Evolutionary conservation across 64 coral and sea anemone species (phyloP), one percentile per base, ranked within the genome.

Genomic region (Montipora capricornis): DNA sequence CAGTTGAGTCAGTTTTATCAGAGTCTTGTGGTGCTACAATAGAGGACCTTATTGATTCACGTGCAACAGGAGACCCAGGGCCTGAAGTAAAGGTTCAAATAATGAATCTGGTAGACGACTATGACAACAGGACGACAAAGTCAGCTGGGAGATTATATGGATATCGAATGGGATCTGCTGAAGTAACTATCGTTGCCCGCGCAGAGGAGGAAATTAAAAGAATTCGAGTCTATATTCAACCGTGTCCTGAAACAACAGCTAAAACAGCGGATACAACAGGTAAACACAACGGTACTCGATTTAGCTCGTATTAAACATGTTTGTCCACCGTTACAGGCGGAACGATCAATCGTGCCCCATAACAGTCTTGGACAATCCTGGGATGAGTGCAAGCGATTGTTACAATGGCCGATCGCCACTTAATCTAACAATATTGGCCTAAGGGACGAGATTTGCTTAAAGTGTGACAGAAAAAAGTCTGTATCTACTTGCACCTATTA

Each of bases 121-220:
- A 89, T 66, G 53, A 77, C 45, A 80, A 80, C 44, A 69, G 24
- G 17, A 80, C 88, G 6, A 90, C 47, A 45, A 90, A 90, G 17
- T 67, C 55, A 10, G 60, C 76, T 1, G 88, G 75, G 60, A 80
- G 67, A n/a, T 80, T 57, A 57, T 37, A 78, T 19, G 78, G 67
- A 49, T 52, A 68, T 29, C 58, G 74, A 79, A 15, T 90, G 60
- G 78, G 75, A 69, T 79, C 58, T 13, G 64, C 88, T 9, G 75
- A 80, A 9, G 88, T 90, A 68, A 78, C 75, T 50, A 90, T 90
- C 58, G 60, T 70, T 22, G 88, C 88, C n/a, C 75, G 59, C 79
- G 53, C 88, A 37, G 20, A 59, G 20, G 88, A 78, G 16, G 75
- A 90, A 70, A 90, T 90, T 49, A 80, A 70, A 80, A 68, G 46